phyloP scores from a whole-genome alignment of 2,797 vertebrate species.

The Mormyrus proboscirostris region DNA sequence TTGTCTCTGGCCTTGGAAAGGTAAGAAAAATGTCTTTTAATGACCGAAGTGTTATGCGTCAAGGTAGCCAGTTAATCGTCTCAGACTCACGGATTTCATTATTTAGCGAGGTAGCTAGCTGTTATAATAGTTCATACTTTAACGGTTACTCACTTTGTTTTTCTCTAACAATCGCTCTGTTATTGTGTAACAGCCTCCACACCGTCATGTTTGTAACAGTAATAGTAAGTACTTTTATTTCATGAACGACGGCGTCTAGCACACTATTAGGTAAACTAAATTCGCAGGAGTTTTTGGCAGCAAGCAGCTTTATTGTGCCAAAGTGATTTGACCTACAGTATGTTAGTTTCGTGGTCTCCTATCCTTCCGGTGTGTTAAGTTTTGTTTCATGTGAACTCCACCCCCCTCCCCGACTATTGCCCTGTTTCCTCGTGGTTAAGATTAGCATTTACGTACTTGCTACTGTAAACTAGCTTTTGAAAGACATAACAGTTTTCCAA shows the following conservation, averaged over 20 bases:
- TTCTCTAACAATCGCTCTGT: not conserved
- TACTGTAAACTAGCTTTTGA: not conserved
- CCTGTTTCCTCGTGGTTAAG: not conserved
- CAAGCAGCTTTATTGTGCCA: not conserved
- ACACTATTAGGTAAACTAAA: not conserved
- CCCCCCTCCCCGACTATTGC: not conserved
- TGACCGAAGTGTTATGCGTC: not conserved
- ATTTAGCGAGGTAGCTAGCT: not conserved
- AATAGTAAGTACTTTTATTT: not conserved
- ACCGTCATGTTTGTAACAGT: not conserved
- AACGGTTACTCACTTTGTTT: not conserved
- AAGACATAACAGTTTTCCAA: not conserved
- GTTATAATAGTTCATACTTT: not conserved
- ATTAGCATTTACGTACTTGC: not conserved
- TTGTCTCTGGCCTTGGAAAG: not conserved
- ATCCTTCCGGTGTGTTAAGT: not conserved
- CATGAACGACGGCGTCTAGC: not conserved
- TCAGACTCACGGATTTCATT: not conserved
- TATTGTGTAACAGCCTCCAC: not conserved
- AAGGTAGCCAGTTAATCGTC: not conserved
- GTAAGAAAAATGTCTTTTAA: slow-evolving; percentile 2
- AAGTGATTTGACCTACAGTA: not conserved
- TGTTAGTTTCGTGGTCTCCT: not conserved
- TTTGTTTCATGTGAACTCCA: not conserved
- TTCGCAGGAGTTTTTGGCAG: not conserved